Percentiles rank a stretch among this genome's conserved stretches.
Evolutionary conservation across 2,797 vertebrate genomes (phyloP).

Genomic region (Macroramphosus scolopax): DNA sequence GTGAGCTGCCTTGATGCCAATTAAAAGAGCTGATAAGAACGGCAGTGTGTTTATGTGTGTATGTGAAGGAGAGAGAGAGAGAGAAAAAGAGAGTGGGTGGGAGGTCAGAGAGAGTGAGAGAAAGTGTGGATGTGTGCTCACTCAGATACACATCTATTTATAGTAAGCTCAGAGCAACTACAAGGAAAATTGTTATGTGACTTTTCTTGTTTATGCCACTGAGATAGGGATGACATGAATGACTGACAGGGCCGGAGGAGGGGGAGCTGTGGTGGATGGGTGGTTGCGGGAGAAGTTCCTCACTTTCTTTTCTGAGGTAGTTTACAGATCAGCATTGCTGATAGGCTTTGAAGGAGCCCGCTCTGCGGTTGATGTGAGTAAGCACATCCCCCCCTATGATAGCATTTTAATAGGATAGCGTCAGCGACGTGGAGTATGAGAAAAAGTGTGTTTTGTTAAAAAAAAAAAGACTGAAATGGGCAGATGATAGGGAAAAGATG

Average conservation of each 20-base stretch:
- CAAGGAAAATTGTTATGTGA: constrained; percentile 47
- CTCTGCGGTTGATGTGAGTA: constrained; percentile 32
- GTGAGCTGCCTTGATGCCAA: constrained; percentile 76
- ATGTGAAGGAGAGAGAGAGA: constrained; percentile 16
- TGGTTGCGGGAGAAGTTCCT: constrained; percentile 20
- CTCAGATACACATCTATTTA: constrained; percentile 69
- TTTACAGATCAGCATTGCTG: constrained; percentile 57
- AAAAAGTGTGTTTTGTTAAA: not conserved
- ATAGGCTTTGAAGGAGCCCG: constrained; percentile 35
- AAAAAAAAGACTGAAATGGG: constrained; percentile 8
- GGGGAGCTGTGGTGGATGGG: constrained; percentile 1
- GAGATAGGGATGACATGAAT: constrained; percentile 35
- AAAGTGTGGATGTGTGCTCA: constrained; percentile 51
- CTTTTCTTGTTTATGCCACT: constrained; percentile 49
- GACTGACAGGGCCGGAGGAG: constrained; percentile 12
- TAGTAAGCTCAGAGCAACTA: constrained; percentile 50
- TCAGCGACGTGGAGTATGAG: constrained; percentile 26
- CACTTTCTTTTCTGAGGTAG: constrained; percentile 38
- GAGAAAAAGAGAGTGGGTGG: constrained; percentile 36
- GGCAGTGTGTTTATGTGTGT: constrained; percentile 66
- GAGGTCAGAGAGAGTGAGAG: constrained; percentile 54
- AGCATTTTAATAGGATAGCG: constrained; percentile 23
- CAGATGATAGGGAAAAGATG: constrained; percentile 17
- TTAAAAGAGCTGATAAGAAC: constrained; percentile 78
- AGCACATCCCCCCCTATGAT: constrained; percentile 16